Base-by-base conservation (phyloP, 1,140 invertebrate species). In the Sycobia sp. region DNA sequence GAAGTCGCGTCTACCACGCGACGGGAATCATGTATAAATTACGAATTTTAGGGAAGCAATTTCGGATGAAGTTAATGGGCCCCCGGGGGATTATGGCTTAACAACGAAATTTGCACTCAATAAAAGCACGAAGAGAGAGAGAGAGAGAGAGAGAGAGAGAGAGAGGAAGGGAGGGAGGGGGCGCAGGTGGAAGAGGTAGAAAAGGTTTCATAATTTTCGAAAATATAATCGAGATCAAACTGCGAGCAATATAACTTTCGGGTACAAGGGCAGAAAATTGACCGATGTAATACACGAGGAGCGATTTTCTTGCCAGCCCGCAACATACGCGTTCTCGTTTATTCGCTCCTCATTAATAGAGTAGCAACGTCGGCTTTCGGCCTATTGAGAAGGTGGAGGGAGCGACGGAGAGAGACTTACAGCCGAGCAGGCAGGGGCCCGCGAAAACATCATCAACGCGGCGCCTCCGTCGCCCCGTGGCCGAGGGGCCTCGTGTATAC, bases 61-160 rank as follows among this genome's bases (percentile, higher is more conserved):
- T 20, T 43, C 22, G 22, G 16, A 16, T 1, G 9, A 14, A 5
- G 29, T n/a, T 44, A 49, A 58, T 58, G 22, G 7, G 50, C n/a
- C 46, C 32, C 14, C 5, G 29, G 11, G 29, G 5, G 29, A 4
- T n/a, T n/a, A n/a, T n/a, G 39, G 14, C 32, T 59, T 49, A 38
- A 34, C 34, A 56, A 29, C 53, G 50, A 65, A 65, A 59, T 65
- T 65, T 58, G 39, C 62, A 65, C 62, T 65, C 55, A 44, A 58
- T 65, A 65, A 65, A 59, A 34, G 46, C 23, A 14, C 32, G 38
- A 13, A 14, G 18, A 8, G 4, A 47, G 16, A 36, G n/a, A 9
- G 34, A 11, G 4, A 7, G 29, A 11, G 29, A 4, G 29, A 11
- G 4, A 7, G 11, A 46, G 16, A 34, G n/a, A 44, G 2, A 59